Evolutionary conservation across 2,797 vertebrate genomes (phyloP), one percentile per base, ranked within the genome.

Genomic region (Pelobates cultripes): DNA sequence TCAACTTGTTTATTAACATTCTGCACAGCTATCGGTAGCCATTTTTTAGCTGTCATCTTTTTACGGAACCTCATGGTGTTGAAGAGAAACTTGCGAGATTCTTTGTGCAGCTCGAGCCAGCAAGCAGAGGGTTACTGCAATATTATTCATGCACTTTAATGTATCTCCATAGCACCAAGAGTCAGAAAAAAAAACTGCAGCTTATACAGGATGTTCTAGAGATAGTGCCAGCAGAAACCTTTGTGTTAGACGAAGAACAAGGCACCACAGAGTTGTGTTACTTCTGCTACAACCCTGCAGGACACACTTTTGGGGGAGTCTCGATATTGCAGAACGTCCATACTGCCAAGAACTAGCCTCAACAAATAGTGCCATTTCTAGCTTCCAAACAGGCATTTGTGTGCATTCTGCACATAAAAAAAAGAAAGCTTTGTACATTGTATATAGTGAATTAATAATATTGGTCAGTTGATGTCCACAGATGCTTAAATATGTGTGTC

Each of bases 121-220:
- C 81, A 75, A n/a, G 8, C 51, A 75, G 3, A 61, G 76, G 73
- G 81, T 83, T 83, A 83, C 81, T 63, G 60, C 61, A 47, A 10
- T 73, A 10, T 55, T 57, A 55, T 41, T 57, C 7, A 3, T 42
- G 28, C 47, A 43, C 71, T 78, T 73, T 74, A 78, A 83, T 83
- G 72, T 78, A 78, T 83, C 81, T 78, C 81, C 81, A 83, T 83
- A 83, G 81, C 81, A 83, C 81, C 81, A 78, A 70, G 57, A 68
- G 75, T 73, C 75, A 67, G 75, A 68, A 45, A 51, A 68, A 76
- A 57, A 83, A 44, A 15, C 47, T 70, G 57, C 71, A 80, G 57
- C 66, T 73, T 44, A 43, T 61, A 43, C 55, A 55, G n/a, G 66
- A 77, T 82, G 72, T 73, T 83, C 71, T 63, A 74, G 47, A 60